phyloP scores from a whole-genome alignment of 2,113 vertebrate species.

The Microtus ochrogaster region DNA sequence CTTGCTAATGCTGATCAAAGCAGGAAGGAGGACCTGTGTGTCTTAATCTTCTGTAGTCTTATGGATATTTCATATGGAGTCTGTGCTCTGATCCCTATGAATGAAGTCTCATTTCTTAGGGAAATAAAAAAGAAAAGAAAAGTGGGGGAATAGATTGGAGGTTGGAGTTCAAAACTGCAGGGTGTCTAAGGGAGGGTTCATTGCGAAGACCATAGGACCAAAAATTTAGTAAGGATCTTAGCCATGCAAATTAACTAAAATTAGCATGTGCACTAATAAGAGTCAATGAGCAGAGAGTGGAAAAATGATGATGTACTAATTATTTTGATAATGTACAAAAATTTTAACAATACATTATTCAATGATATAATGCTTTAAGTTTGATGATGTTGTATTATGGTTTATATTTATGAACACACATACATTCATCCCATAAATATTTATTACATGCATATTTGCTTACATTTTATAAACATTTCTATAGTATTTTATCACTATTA shows the following conservation, averaged over 20 bases:
- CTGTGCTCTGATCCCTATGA: too few species aligned
- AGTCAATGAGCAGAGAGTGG: neutral
- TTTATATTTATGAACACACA: neutral
- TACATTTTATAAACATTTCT: conserved; percentile 36
- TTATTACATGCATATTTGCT: neutral
- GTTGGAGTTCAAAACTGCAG: neutral
- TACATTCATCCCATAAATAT: neutral
- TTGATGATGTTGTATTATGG: neutral
- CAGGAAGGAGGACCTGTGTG: too few species aligned
- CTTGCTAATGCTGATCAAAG: too few species aligned
- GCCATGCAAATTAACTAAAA: neutral
- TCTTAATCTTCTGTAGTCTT: too few species aligned
- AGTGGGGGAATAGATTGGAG: neutral
- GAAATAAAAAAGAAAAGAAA: too few species aligned
- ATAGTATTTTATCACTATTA: neutral
- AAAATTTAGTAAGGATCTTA: neutral
- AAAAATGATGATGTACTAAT: neutral
- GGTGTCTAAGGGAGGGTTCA: neutral
- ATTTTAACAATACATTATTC: neutral
- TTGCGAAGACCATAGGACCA: neutral
- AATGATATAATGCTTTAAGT: neutral
- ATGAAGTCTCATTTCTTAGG: too few species aligned
- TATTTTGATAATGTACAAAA: conserved; percentile 41
- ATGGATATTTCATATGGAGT: too few species aligned
- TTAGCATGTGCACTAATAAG: neutral